Evolutionary conservation across 1,140 invertebrate species (phyloP).

Genomic region (Pogonognathellus flavescens): DNA sequence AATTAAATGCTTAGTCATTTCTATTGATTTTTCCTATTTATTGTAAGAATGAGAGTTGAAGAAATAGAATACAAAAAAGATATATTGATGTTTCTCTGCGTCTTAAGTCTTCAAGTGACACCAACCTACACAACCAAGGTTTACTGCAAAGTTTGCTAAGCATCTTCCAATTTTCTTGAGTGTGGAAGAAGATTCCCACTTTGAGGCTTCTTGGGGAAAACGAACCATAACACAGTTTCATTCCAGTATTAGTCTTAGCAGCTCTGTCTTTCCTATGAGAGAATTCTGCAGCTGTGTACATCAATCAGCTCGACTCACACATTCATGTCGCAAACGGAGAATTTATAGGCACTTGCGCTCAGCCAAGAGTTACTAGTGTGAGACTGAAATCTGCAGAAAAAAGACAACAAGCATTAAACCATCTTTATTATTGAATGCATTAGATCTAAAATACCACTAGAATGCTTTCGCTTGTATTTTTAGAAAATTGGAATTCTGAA

Average conservation of each 20-base stretch:
- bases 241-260: not conserved
- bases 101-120: too few relatives aligned
- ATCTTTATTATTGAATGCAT: conserved; percentile 8
- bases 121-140: too few relatives aligned
- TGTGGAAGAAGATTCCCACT: too few relatives aligned
- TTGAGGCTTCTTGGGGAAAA: not conserved
- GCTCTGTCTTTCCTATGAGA: not conserved
- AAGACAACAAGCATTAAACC: not conserved
- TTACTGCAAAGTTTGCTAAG: too few relatives aligned
- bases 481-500: too few relatives aligned
- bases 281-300: conserved; percentile 14
- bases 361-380: not conserved
- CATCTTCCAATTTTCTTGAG: too few relatives aligned
- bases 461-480: too few relatives aligned
- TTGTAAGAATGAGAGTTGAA: too few relatives aligned
- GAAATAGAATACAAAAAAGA: too few relatives aligned
- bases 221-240: not conserved
- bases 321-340: conserved; percentile 13
- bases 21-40: not conserved
- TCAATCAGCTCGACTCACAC: not conserved
- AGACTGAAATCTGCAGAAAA: not conserved
- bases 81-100: too few relatives aligned
- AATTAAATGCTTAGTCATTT: conserved; percentile 20
- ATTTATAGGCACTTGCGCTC: conserved; percentile 9
- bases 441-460: not conserved